A percentile compares a stretch with the other conserved stretches of the same genome.
Evolutionary conservation across 1,140 invertebrate species (phyloP).

Genomic region (Artemia franciscana): DNA sequence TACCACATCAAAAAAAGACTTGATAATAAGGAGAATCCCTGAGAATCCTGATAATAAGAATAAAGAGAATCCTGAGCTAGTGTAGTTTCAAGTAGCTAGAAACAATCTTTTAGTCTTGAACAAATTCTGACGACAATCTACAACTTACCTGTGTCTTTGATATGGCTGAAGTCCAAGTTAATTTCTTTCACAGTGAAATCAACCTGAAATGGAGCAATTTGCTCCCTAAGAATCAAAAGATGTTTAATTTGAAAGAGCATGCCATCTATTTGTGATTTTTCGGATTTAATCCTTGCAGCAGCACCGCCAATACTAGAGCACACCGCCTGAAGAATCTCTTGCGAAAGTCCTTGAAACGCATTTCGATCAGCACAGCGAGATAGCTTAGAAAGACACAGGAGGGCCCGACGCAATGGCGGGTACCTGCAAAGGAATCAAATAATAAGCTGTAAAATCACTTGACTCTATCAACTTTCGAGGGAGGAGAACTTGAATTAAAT

Average conservation of each 20-base stretch:
- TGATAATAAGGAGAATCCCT: neutral
- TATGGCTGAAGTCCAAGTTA: slow-evolving; percentile 66
- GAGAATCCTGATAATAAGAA: too few species aligned
- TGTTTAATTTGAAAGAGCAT: slow-evolving; percentile 95
- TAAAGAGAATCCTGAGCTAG: too few species aligned
- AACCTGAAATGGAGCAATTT: slow-evolving; percentile 93
- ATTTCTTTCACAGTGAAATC: slow-evolving; percentile 84
- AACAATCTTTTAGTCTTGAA: too few species aligned
- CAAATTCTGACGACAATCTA: too few species aligned
- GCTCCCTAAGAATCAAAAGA: slow-evolving; percentile 80
- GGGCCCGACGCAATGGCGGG: slow-evolving; percentile 75
- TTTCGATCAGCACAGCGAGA: slow-evolving; percentile 83
- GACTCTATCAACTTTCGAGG: too few species aligned
- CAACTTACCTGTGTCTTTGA: slow-evolving; percentile 40
- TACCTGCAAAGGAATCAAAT: slow-evolving; percentile 26
- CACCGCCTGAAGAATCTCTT: slow-evolving; percentile 19
- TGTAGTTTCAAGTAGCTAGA: too few species aligned
- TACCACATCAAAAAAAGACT: neutral
- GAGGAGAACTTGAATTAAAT: too few species aligned
- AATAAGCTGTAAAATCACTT: too few species aligned
- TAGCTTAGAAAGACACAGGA: slow-evolving; percentile 81
- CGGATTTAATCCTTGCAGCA: slow-evolving; percentile 4
- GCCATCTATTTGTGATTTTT: slow-evolving; percentile 48
- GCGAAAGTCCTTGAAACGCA: slow-evolving; percentile 86
- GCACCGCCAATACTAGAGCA: slow-evolving; percentile 23